Evolutionary conservation across 37 sponge, comb jelly and placozoan genomes (phyloP), one percentile per base, ranked within the genome.

Genomic region (Oscarella lobularis): DNA sequence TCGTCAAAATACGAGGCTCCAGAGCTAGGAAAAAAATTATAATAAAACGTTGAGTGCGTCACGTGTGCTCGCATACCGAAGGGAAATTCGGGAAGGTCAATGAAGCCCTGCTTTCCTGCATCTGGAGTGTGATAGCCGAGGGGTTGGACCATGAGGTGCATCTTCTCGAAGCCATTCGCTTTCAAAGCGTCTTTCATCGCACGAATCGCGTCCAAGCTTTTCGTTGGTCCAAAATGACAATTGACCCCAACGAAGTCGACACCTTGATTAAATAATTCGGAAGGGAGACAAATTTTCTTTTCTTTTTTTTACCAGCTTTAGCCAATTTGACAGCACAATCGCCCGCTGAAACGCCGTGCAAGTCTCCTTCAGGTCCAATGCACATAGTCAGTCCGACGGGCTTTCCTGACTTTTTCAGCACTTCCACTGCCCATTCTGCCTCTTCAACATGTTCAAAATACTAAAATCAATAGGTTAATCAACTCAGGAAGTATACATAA

Each of bases 381-480:
- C 69, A 41, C 68, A 81, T 66, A 37, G 48, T 78, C 39, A 37
- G 48, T 40, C 38, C 65, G 2, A 81, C 76, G 32, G 82, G 77
- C 9, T 6, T n/a, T 2, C 82, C 77, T 40, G 76, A 67, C 48
- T 76, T 66, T 34, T 80, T 80, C 55, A 80, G 36, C 14, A 73
- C 82, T 34, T 81, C 82, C 2, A 81, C 76, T 3, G 77, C 75
- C 82, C 82, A 81, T 72, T 66, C 77, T 31, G 82, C 82, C 36
- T 81, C 82, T 39, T 81, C 82, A 33, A 81, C 77, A 41, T 81
- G 77, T 73, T 81, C 82, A 73, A 74, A 81, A 37, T 81, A 81
- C 82, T 81, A 73, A 35, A 70, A 67, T 30, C 27, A 3, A 39
- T 35, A 37, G 36, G 36, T 39, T 37, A 14, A 34, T 34, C 75